Evolutionary conservation across 2,888 invertebrate genomes (phyloP), one percentile per base, ranked within the genome.

Genomic region (Limnephilus rhombicus): DNA sequence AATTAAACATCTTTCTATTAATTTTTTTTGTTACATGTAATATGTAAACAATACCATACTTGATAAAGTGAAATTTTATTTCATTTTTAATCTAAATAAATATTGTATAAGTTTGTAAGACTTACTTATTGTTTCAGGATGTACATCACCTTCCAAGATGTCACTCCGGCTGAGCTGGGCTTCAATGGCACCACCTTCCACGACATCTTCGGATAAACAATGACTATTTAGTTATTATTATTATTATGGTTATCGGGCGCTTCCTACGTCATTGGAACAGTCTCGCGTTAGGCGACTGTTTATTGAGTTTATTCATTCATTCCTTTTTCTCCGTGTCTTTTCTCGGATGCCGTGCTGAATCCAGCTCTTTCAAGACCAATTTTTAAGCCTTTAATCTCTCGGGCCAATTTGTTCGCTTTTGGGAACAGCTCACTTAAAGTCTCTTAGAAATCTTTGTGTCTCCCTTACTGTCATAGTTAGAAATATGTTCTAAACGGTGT

Each of bases 121-220:
- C 18, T 82, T 29, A 7, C 82, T 86, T 49, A 34, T 94, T 94
- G 88, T 96, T 97, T 93, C 95, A 97, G 97, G 94, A 97, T 97
- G 97, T 97, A 97, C 94, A 97, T 97, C 88, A 95, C 95, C 91
- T 98, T 97, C 94, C 96, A 96, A 94, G 97, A 97, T 94, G 96
- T 96, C 91, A 95, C 96, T 4, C 95, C 96, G 4, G 95, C 96
- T 15, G 96, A 97, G 94, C 96, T 97, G 93, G 97, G 97, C 86
- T 97, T 96, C 94, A 96, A 97, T 94, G 97, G 97, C 91, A 97
- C 97, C 45, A 98, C 97, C 92, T 97, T 97, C 95, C 97, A 97
- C 94, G 96, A 96, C 91, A 95, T 97, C 91, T 96, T 97, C 94
- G 96, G 96, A 94, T 95, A 95, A 95, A 94, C 86, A 13, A 12